These are phyloP conservation scores for Temnothorax longispinosus DNA, from an alignment of 1,140 invertebrate species.

Conservation along the genomic window DNA sequence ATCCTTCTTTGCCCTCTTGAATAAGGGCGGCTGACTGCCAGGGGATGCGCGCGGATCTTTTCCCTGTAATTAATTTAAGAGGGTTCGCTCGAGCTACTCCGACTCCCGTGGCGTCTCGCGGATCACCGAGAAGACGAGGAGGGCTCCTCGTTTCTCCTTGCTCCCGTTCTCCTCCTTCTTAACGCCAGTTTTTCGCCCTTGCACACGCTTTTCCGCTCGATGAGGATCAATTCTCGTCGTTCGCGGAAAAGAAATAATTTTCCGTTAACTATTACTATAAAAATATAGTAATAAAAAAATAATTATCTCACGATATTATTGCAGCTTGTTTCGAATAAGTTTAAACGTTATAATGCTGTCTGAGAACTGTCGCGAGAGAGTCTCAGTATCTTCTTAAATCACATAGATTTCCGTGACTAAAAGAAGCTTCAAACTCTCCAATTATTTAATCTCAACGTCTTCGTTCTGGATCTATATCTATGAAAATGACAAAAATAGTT, in stretches of 20 bases:
- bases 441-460: neutral
- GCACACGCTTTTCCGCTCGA: neutral
- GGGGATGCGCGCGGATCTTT: slow-evolving; percentile 80
- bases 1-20: slow-evolving; percentile 68
- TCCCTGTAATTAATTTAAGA: slow-evolving; percentile 84
- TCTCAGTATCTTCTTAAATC: neutral
- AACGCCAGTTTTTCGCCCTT: slow-evolving; percentile 28
- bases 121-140: slow-evolving; percentile 69
- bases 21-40: slow-evolving; percentile 54
- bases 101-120: slow-evolving; percentile 69
- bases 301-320: neutral
- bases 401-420: neutral
- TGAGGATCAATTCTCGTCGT: slow-evolving; percentile 25
- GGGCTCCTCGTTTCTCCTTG: slow-evolving; percentile 60
- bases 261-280: too few species aligned
- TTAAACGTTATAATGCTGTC: neutral
- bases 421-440: too few species aligned
- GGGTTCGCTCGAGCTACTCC: slow-evolving; percentile 78
- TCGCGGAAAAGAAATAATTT: neutral
- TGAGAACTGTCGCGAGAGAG: too few species aligned
- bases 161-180: slow-evolving; percentile 3
- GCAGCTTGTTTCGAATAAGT: neutral
- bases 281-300: neutral
- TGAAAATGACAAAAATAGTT: slow-evolving; percentile 5
- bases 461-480: too few species aligned